Conservation (phyloP, 2,888 invertebrate species). For the Lymantria monacha region DNA sequence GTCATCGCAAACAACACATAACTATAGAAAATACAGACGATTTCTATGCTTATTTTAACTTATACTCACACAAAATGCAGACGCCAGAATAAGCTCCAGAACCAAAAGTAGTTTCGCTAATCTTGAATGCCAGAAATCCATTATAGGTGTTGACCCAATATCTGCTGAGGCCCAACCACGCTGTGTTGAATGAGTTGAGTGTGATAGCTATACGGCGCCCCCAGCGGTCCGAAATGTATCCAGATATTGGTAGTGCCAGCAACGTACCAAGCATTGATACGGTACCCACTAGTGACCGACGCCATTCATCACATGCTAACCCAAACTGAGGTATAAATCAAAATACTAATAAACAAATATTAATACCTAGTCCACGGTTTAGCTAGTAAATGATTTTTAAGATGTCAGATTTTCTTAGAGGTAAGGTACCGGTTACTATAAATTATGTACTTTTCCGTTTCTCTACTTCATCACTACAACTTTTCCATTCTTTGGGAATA, state of each 20-base stretch:
- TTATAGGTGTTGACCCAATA: slow-evolving; percentile 82
- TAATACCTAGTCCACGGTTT: no score
- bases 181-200: slow-evolving; percentile 81
- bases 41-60: not conserved
- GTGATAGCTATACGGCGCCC: slow-evolving; percentile 84
- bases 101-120: slow-evolving; percentile 85
- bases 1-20: no score
- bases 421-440: no score
- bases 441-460: no score
- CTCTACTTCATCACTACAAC: no score
- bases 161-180: slow-evolving; percentile 84
- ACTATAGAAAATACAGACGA: no score
- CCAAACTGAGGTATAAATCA: slow-evolving; percentile 72
- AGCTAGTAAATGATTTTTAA: no score
- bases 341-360: not conserved
- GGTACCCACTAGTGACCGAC: slow-evolving; percentile 87
- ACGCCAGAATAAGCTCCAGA: slow-evolving; percentile 86
- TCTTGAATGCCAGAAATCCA: slow-evolving; percentile 86
- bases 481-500: no score
- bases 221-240: slow-evolving; percentile 87
- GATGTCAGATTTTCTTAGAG: no score
- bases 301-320: slow-evolving; percentile 87
- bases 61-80: slow-evolving; percentile 84
- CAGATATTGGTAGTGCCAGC: slow-evolving; percentile 85
- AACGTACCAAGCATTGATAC: slow-evolving; percentile 87